phyloP scores from a whole-genome alignment of 2,797 vertebrate species.

The Pogoniulus pusillus region DNA sequence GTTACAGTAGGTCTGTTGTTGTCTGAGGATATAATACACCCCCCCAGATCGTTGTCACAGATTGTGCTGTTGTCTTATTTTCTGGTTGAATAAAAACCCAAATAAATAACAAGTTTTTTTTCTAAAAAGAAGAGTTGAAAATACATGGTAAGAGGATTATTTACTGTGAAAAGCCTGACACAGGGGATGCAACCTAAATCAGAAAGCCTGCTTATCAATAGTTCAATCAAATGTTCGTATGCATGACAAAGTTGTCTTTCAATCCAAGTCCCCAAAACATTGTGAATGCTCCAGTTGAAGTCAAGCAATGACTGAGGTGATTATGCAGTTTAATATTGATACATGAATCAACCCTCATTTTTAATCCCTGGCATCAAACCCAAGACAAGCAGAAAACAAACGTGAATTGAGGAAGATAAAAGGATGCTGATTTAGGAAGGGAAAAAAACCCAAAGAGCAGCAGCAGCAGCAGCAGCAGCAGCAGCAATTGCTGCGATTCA shows the following conservation, averaged over 20 bases:
- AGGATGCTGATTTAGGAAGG: conserved; percentile 57
- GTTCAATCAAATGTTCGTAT: not conserved
- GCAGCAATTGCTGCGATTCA: conserved; percentile 49
- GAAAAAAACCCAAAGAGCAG: not conserved
- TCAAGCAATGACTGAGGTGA: conserved; percentile 36
- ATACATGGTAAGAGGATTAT: not conserved
- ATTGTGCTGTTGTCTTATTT: not conserved
- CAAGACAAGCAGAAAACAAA: conserved; percentile 61
- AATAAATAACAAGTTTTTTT: not conserved
- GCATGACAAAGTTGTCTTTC: not conserved
- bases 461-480: not conserved
- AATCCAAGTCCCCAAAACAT: not conserved
- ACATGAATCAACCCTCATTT: conserved; percentile 40
- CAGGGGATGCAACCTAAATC: not conserved
- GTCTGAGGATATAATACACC: not conserved
- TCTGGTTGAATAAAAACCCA: not conserved
- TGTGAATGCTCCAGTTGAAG: conserved; percentile 10
- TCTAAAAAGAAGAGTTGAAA: not conserved
- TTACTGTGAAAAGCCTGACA: not conserved
- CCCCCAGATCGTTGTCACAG: not conserved
- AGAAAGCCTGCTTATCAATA: not conserved
- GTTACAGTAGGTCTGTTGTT: not conserved
- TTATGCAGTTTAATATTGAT: conserved; percentile 27
- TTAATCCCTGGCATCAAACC: conserved; percentile 54
- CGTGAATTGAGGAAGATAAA: conserved; percentile 70